A percentile compares a stretch with the other conserved stretches of the same genome.
phyloP scores from a whole-genome alignment of 2,888 invertebrate species.

The Petrophora chlorosata region DNA sequence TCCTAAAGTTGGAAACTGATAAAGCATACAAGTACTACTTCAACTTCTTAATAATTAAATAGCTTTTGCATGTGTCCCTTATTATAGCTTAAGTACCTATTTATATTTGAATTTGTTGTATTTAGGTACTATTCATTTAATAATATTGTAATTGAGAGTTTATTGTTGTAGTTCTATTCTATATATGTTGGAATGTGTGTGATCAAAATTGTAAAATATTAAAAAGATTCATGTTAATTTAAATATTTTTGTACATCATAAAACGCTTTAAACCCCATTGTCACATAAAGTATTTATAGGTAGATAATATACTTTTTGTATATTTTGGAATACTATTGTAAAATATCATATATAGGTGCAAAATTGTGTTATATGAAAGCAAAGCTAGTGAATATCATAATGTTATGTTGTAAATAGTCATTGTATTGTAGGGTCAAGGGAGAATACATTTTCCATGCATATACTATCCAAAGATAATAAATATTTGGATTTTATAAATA shows the following conservation, averaged over 20 bases:
- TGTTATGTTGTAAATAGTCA: conserved; percentile 43
- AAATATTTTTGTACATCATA: neutral
- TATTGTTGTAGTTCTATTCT: neutral
- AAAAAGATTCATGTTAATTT: neutral
- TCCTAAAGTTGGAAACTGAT: conserved; percentile 11
- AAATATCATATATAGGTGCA: neutral
- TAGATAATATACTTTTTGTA: neutral
- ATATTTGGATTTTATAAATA: conserved; percentile 52
- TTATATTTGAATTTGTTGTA: neutral
- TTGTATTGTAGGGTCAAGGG: conserved; percentile 45
- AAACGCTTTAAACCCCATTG: conserved; percentile 10
- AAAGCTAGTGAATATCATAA: conserved; percentile 47
- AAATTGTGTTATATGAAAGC: conserved; percentile 37
- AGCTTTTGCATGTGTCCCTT: neutral
- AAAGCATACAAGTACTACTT: conserved; percentile 1
- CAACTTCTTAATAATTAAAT: conserved; percentile 1
- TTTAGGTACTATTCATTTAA: neutral
- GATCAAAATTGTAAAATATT: neutral
- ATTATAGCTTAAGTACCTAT: neutral
- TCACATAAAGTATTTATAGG: too few species aligned
- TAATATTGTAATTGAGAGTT: neutral
- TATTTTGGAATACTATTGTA: neutral
- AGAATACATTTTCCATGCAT: conserved; percentile 50
- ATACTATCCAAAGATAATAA: conserved; percentile 60
- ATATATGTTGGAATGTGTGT: neutral